These are phyloP conservation scores for Brienomyrus brachyistius DNA, from an alignment of 2,113 vertebrate species.

Conservation along the genomic window DNA sequence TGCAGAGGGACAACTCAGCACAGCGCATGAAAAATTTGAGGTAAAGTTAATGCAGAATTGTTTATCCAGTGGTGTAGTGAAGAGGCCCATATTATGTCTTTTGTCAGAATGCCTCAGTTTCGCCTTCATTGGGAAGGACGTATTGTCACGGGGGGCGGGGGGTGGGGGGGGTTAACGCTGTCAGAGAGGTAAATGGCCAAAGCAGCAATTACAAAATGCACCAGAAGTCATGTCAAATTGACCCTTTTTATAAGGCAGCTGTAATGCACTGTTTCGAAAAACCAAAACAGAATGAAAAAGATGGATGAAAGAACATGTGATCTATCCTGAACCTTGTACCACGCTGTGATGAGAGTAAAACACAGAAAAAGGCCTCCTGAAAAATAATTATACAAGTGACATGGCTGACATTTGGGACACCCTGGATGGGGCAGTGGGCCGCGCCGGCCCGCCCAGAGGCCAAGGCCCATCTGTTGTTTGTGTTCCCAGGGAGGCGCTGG, in stretches of 20 bases:
- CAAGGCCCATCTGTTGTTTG: constrained; percentile 57
- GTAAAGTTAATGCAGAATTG: constrained; percentile 40
- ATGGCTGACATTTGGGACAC: background rate
- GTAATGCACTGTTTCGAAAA: background rate
- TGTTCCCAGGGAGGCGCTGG: constrained; percentile 63
- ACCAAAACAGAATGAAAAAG: background rate
- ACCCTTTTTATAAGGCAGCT: background rate
- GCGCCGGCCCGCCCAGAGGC: background rate
- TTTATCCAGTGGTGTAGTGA: background rate
- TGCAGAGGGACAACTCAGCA: constrained; percentile 59
- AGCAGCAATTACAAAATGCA: background rate
- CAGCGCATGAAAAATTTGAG: constrained; percentile 61
- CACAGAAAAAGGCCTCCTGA: background rate
- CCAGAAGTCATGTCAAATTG: background rate
- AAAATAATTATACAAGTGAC: background rate
- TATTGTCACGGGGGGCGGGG: background rate
- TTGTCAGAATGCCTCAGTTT: background rate
- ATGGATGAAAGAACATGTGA: background rate
- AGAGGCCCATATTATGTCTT: background rate
- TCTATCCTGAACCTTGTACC: background rate
- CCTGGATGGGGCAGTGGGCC: background rate
- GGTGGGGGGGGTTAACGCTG: background rate
- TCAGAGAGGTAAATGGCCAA: background rate
- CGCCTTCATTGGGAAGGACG: background rate
- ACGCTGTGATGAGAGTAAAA: background rate